Evolutionary conservation across 2,888 invertebrate species (phyloP), one percentile per base, ranked within the genome.

Genomic region (Meandrusa payeni): DNA sequence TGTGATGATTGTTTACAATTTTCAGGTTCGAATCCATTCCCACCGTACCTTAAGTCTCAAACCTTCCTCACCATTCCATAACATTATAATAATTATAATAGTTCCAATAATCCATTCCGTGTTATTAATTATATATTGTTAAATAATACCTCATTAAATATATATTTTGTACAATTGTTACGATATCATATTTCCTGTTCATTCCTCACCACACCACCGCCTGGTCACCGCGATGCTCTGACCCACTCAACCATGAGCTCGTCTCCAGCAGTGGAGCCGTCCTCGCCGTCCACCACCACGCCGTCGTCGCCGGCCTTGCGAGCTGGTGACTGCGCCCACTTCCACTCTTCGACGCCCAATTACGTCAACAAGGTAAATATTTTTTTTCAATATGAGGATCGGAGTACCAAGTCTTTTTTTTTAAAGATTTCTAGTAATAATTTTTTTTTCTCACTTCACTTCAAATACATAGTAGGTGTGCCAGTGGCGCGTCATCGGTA

Each of bases 251-350:
- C 33, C 55, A 90, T 69, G 85, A 86, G 80, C 76, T 88, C 85
- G 19, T 90, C 90, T 31, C 82, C 79, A 64, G 89, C 80, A 27
- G 78, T 89, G 53, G 88, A 89, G 71, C 80, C 77, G 1, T 71
- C 83, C 1, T 77, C 85, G 10, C 83, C 85, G 0, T 64, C 80
- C 17, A 72, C 87, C 37, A 80, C 80, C 45, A 57, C 65, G 2
- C 86, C 87, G 0, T 80, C 86, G 3, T 83, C 86, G 9, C 82
- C 86, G 1, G 76, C 83, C 11, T 58, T 79, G 29, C 59, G 74
- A 11, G 29, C 55, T 28, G 60, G 68, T 1, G 82, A 81, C 20
- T 59, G 59, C 53, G 54, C 55, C 1, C 76, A 75, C 48, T 78
- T 81, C 39, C 78, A 82, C n/a, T 70, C 83, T 0, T 87, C 86